Percentiles rank a stretch among this genome's conserved stretches.
These are phyloP conservation scores for Cynopterus sphinx DNA, from an alignment of 2,797 vertebrate genomes.

Conservation along the genomic window DNA sequence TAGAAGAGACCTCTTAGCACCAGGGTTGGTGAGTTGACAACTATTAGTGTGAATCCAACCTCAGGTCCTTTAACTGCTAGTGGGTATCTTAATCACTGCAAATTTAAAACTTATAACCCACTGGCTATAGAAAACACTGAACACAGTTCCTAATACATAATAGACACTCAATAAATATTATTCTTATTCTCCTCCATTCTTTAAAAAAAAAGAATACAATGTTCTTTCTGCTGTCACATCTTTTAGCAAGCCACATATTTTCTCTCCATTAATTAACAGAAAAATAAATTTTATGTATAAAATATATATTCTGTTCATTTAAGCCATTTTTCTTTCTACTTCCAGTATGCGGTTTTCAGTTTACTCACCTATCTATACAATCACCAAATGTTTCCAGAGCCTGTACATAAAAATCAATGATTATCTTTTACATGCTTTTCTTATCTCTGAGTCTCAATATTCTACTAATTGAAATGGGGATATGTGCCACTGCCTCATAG, in stretches of 20 bases:
- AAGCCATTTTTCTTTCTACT: neutral
- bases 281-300: neutral
- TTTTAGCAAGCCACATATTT: neutral
- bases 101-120: neutral
- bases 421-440: neutral
- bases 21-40: neutral
- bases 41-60: neutral
- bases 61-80: neutral
- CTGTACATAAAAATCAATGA: neutral
- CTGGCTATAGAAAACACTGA: neutral
- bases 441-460: neutral
- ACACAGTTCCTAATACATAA: neutral
- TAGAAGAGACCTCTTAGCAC: neutral
- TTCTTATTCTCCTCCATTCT: neutral
- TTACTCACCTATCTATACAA: neutral
- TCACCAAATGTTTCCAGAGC: neutral
- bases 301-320: neutral
- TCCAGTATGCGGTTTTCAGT: neutral
- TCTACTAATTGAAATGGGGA: neutral
- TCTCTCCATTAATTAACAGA: neutral
- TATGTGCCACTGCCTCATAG: neutral
- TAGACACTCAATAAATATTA: neutral
- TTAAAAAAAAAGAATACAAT: neutral
- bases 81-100: neutral
- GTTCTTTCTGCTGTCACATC: neutral